Evolutionary conservation across 2,797 vertebrate species (phyloP).

Genomic region (Sebastolobus altivelis): DNA sequence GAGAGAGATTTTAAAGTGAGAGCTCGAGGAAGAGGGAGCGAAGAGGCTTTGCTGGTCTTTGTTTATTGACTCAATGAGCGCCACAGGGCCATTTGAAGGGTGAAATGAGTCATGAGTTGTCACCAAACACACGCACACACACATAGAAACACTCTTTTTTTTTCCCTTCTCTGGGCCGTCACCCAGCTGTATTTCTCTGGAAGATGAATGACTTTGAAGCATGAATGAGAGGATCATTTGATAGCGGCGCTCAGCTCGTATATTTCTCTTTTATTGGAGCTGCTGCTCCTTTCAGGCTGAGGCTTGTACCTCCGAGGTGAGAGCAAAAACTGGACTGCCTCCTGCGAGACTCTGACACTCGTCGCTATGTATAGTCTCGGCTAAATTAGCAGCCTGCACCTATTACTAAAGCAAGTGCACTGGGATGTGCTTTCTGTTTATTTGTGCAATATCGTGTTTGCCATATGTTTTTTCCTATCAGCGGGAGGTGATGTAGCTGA

Average conservation of each 20-base stretch:
- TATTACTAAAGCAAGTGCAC: slow-evolving; percentile 49
- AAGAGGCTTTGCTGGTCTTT: slow-evolving; percentile 64
- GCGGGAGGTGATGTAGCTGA: slow-evolving; percentile 6
- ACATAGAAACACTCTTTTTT: slow-evolving; percentile 16
- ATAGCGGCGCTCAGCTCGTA: slow-evolving; percentile 63
- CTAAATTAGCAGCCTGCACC: slow-evolving; percentile 61
- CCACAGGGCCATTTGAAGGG: slow-evolving; percentile 64
- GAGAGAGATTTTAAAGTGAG: slow-evolving; percentile 54
- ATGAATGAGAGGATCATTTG: slow-evolving; percentile 75
- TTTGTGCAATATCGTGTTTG: slow-evolving; percentile 20
- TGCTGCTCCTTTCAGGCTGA: slow-evolving; percentile 50
- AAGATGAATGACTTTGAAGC: slow-evolving; percentile 75
- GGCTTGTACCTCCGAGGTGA: slow-evolving; percentile 62
- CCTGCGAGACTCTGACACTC: slow-evolving; percentile 66
- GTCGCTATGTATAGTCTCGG: slow-evolving; percentile 65
- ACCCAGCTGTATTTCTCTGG: slow-evolving; percentile 67
- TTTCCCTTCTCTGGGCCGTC: slow-evolving; percentile 40
- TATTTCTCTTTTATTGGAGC: slow-evolving; percentile 69
- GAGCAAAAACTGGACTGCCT: slow-evolving; percentile 69
- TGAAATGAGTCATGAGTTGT: slow-evolving; percentile 80
- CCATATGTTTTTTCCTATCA: slow-evolving; percentile 31
- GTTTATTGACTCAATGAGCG: slow-evolving; percentile 74
- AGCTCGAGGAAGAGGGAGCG: slow-evolving; percentile 31
- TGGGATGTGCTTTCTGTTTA: slow-evolving; percentile 9
- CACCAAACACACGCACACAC: slow-evolving; percentile 50